phyloP scores from a whole-genome alignment of 2,888 invertebrate species.

The Metellina segmentata region DNA sequence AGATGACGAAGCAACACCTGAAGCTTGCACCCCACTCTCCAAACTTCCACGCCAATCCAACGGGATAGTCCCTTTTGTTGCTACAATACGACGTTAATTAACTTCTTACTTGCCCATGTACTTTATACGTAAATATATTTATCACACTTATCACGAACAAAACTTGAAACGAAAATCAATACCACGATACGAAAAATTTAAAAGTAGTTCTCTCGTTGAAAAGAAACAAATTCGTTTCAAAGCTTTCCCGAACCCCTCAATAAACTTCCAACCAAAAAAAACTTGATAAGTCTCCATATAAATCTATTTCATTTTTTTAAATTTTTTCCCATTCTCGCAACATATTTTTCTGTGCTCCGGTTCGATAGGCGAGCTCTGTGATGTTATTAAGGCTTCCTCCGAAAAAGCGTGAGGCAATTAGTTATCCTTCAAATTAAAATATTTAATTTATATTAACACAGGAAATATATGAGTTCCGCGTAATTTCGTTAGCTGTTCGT shows the following conservation, averaged over 20 bases:
- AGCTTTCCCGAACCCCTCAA: not conserved
- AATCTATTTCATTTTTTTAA: not conserved
- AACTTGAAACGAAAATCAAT: too few relatives aligned
- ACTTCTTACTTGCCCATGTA: too few relatives aligned
- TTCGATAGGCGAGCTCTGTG: not conserved
- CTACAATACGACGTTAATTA: too few relatives aligned
- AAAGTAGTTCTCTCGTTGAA: not conserved
- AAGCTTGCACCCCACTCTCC: too few relatives aligned
- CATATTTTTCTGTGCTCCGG: not conserved
- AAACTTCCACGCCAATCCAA: too few relatives aligned
- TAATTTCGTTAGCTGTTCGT: constrained; percentile 50
- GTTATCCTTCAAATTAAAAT: constrained; percentile 57
- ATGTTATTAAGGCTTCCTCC: constrained; percentile 21
- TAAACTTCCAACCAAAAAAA: constrained; percentile 1
- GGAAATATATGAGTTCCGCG: constrained; percentile 51
- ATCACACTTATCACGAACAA: too few relatives aligned
- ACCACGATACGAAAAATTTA: too few relatives aligned
- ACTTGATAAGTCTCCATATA: not conserved
- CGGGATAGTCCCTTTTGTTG: too few relatives aligned
- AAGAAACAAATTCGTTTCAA: not conserved
- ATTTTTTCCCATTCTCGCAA: not conserved
- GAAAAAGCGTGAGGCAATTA: constrained; percentile 39
- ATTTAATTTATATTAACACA: constrained; percentile 58
- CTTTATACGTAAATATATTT: too few relatives aligned
- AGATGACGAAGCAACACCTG: too few relatives aligned